Evolutionary conservation across 2,888 invertebrate genomes (phyloP), one percentile per base, ranked within the genome.

Genomic region (Marronus borbonicus): DNA sequence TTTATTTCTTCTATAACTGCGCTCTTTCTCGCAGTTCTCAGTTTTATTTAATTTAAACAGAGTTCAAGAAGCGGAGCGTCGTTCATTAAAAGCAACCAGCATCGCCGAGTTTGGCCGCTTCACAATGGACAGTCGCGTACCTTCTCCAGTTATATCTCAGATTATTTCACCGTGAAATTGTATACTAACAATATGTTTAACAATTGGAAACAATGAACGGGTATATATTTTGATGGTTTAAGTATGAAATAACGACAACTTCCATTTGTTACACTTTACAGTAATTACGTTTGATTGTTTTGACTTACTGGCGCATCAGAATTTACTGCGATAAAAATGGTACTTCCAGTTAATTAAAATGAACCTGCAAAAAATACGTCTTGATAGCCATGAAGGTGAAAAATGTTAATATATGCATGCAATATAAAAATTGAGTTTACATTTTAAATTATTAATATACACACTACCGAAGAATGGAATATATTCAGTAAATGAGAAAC

Each of bases 101-200:
- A 68, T 58, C 68, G 68, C 24, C 66, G 44, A 24, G 50, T 60
- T 72, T 55, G 20, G 55, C 17, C 5, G 55, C 20, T 10, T 72
- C 36, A 78, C 78, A 78, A 78, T 78, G 66, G 76, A 49, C 76
- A 69, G 64, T 60, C 68, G 76, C 24, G 62, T 39, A 70, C 17
- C 36, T 60, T 60, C 60, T 28, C 60, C 76, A 76, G 31, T 78
- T 76, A 17, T 17, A 17, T 17, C 17, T 17, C 17, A 28, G 76
- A 64, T 78, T 78, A 69, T 69, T 80, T 79, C 70, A 78, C 80
- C 82, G 80, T 82, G 82, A 82, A 82, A 82, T 82, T 82, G 80
- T 80, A 77, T 79, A 77, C 77, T 81, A 82, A 82, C 81, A 82
- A 81, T 81, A 80, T 81, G 82, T 80, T 82, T 82, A 81, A 82